Base-by-base conservation (phyloP, 1,140 invertebrate species). In the Drosophila athabasca region DNA sequence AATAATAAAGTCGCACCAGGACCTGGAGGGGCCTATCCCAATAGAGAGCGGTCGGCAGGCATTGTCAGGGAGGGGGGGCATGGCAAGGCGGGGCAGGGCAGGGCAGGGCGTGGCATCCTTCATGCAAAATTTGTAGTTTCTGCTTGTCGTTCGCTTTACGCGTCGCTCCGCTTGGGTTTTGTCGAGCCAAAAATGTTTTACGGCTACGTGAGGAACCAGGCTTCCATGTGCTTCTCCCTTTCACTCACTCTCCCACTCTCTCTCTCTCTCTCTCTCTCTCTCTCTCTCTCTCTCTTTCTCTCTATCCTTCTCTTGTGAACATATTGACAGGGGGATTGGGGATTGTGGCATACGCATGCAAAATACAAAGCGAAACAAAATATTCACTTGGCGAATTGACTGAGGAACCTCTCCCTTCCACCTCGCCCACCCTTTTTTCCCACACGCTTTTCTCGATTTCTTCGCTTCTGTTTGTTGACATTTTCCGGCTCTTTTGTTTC, bases 331-430 rank as follows among this genome's bases (percentile, higher is more conserved):
- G 51, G 74, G 65, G 46, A 77, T 76, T 77, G 57, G 73, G 17
- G 76, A 69, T 76, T 77, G 57, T 65, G 24, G 76, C 62, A 64
- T 48, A 76, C 65, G 75, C 75, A 76, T 76, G 43, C 59, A 59
- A 79, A 79, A 72, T 79, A 68, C 62, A 69, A 62, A 69, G 59
- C 49, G 65, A 62, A 61, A 76, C 65, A 67, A 73, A 71, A 79
- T 79, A 78, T 79, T 79, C 75, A 67, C 69, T 73, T 68, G 76
- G 52, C 68, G 73, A 76, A 71, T 77, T 48, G 73, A 77, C 73
- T 65, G 41, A 48, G 29, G 55, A 59, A 31, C 29, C 17, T 43
- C 29, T 50, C 48, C 15, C 17, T 24, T 17, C 24, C 41, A 24
- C 35, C 15, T 9, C 50, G 5, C 4, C 54, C 6, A 29, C 19